Evolutionary conservation across 2,113 vertebrate species (phyloP), one percentile per base, ranked within the genome.

Genomic region (Mugil cephalus): DNA sequence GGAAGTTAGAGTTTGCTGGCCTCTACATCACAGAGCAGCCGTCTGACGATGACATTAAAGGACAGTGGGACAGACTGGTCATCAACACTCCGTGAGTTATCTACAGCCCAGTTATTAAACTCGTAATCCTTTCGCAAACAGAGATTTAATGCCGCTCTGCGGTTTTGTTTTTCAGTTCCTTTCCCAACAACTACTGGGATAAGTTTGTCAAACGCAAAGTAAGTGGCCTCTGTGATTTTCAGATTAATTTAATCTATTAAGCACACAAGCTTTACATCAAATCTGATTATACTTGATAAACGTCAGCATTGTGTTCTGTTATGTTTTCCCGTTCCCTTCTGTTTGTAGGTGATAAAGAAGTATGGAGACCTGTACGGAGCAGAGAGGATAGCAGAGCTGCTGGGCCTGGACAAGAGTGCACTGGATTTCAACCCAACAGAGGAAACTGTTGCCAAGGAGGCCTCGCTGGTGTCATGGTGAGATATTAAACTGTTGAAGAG

Each of bases 161-260:
- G 24, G 38, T 62, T 14, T 45, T 18, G 34, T 42, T 69, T 55
- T 75, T 67, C 90, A 99, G 98, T 75, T 99, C 97, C 61, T 99
- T 99, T 78, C 98, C 98, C 67, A 97, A 96, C 89, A 99, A 99
- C 92, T 99, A 99, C 90, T 99, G 98, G 97, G 98, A 99, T 93
- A 99, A 99, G 89, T 99, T 99, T 93, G 96, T 99, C 66, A 99
- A 99, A 90, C 96, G 98, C 59, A 99, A 99, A 94, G 98, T 95
- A 94, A 85, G 95, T 80, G 35, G 39, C 13, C 69, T 58, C 19
- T 45, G 35, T 15, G n/a, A n/a, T 0, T 47, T 65, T 65, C n/a
- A n/a, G n/a, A n/a, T 50, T 19, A 7, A 4, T 68, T 14, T 40
- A 15, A 74, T 72, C 63, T 79, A 21, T 47, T 39, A 10, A 12